Percentiles rank a stretch among this genome's conserved stretches.
phyloP scores from a whole-genome alignment of 2,113 vertebrate species.

The Eurypyga helias region DNA sequence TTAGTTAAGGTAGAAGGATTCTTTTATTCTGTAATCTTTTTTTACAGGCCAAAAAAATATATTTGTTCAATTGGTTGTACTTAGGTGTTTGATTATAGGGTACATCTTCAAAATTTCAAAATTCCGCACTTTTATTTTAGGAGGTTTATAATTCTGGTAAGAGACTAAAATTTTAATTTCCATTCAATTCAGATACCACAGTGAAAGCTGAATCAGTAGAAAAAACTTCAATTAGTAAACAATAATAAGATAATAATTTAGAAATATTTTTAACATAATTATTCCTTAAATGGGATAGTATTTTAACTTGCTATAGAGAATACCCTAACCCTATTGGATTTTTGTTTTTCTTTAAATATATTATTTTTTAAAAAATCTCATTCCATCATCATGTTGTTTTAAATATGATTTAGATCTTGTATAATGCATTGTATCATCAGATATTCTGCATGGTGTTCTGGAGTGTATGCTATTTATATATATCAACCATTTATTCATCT shows the following conservation, averaged over 20 bases:
- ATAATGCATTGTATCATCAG: neutral
- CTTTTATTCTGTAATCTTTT: neutral
- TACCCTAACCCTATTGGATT: neutral
- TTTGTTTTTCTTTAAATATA: neutral
- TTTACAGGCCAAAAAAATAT: no score
- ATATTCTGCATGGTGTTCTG: neutral
- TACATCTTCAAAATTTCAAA: neutral
- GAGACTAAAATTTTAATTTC: neutral
- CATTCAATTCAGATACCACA: neutral
- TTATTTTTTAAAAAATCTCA: slow-evolving; percentile 3
- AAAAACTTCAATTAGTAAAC: neutral
- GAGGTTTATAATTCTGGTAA: neutral
- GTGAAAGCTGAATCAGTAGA: neutral
- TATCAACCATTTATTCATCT: neutral
- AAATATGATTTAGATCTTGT: neutral
- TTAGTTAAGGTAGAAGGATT: neutral
- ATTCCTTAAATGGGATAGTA: neutral
- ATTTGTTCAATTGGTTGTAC: neutral
- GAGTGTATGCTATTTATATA: slow-evolving; percentile 7
- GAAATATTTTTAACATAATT: neutral
- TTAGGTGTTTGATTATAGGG: neutral
- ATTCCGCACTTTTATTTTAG: neutral
- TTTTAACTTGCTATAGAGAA: neutral
- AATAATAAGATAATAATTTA: neutral
- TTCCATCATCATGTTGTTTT: neutral